These are phyloP conservation scores for Cylindroiulus punctatus DNA, from an alignment of 2,888 invertebrate genomes.

Conservation along the genomic window DNA sequence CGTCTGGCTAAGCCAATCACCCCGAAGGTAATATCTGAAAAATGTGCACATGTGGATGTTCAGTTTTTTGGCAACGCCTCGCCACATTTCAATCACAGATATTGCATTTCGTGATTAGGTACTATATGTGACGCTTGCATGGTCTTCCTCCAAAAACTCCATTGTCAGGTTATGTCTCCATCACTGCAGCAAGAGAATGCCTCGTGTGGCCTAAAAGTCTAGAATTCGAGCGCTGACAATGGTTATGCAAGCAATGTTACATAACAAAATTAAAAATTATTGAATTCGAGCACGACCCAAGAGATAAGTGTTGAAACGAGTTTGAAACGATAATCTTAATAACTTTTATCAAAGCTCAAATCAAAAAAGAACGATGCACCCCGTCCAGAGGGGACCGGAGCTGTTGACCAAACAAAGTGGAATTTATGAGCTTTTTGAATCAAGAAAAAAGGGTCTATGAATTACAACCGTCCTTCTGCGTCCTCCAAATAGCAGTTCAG, in stretches of 20 bases:
- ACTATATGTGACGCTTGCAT: neutral
- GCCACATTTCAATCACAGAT: neutral
- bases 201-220: conserved; percentile 1
- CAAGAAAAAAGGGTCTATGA: too few species aligned
- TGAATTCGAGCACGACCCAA: neutral
- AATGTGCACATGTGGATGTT: neutral
- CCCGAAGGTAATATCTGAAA: neutral
- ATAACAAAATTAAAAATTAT: neutral
- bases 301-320: neutral
- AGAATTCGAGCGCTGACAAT: neutral
- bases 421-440: too few species aligned
- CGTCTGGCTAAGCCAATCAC: neutral
- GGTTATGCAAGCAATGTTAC: neutral
- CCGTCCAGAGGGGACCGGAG: neutral
- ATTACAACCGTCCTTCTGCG: too few species aligned
- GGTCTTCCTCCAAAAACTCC: neutral
- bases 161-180: neutral
- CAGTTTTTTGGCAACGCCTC: neutral
- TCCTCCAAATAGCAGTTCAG: too few species aligned
- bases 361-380: neutral
- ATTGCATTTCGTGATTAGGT: neutral
- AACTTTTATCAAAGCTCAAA: neutral
- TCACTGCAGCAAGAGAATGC: neutral
- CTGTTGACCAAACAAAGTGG: neutral
- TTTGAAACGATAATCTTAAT: neutral